Conservation (phyloP, 2,113 vertebrate species). For the Scartelaos histophorus region DNA sequence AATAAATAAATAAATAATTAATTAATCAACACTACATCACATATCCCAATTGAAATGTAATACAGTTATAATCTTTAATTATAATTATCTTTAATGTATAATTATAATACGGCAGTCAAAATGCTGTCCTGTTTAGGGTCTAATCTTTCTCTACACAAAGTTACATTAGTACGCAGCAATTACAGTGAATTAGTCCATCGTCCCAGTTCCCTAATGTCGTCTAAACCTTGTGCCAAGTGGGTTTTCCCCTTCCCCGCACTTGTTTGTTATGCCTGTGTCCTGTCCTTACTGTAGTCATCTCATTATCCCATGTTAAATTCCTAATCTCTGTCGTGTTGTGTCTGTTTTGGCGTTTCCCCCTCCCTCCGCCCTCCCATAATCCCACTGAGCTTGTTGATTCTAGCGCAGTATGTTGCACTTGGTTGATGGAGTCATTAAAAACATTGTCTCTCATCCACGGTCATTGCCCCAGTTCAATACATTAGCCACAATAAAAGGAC, state of each 20-base stretch:
- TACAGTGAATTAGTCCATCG: conserved; percentile 31
- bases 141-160: not conserved
- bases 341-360: conserved; percentile 38
- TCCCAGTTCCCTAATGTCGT: conserved; percentile 38
- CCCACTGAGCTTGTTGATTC: conserved; percentile 5
- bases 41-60: no score
- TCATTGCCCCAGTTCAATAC: conserved; percentile 42
- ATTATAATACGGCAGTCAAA: not conserved
- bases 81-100: no score
- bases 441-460: conserved; percentile 51
- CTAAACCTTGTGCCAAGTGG: conserved; percentile 48
- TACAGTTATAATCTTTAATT: no score
- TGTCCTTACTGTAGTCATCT: conserved; percentile 57
- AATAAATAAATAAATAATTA: no score
- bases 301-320: conserved; percentile 38
- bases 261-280: conserved; percentile 38
- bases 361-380: conserved; percentile 22
- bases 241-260: conserved; percentile 29
- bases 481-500: conserved; percentile 34
- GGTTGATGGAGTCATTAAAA: conserved; percentile 43
- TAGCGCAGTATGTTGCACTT: conserved; percentile 28
- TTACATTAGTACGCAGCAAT: not conserved
- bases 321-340: conserved; percentile 42
- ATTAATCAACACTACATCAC: no score
- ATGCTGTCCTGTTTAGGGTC: not conserved